Base-by-base conservation (phyloP, 92 coral and sea anemone species). In the Parazoanthus atlanticus region DNA sequence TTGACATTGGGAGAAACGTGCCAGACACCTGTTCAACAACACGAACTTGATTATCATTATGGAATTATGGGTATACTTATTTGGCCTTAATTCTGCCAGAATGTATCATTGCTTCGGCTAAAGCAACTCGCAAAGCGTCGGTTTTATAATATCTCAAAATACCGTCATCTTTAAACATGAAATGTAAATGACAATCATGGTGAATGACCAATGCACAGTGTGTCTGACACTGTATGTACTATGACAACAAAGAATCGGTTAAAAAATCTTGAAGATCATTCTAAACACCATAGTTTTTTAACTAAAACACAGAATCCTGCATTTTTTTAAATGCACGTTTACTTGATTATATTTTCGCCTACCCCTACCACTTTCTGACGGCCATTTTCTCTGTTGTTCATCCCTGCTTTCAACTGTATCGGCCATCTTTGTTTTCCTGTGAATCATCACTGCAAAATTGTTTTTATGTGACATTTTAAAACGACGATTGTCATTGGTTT, bases 401-500 rank as follows among this genome's bases (percentile, higher is more conserved):
- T 78, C 84, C 33, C 75, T 40, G 23, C 46, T 54, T 36, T 92
- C 93, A 73, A 82, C 64, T 66, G 76, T 85, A 90, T 93, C 98
- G 81, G 98, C 98, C 98, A 95, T 93, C 82, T 91, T 91, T 74
- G 76, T 88, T 89, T 88, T 73, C 89, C 87, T 91, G 89, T 94
- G 96, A 95, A 79, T 95, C 96, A 93, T 92, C 92, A 91, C 90
- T 74, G 33, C 49, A 46, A 43, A 33, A 8, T 11, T 16, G 28
- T 21, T 46, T 12, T 80, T 12, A 19, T 38, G 76, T 43, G 5
- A 43, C 13, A 19, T 46, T 67, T 28, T 84, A 84, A 69, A 46
- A 69, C 87, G 43, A 26, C 79, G 46, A 29, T 84, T 84, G n/a
- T 29, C 38, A 84, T 84, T 84, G 87, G 87, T 71, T 74, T 15